phyloP scores from a whole-genome alignment of 2,113 vertebrate genomes.

The Trinectes maculatus region DNA sequence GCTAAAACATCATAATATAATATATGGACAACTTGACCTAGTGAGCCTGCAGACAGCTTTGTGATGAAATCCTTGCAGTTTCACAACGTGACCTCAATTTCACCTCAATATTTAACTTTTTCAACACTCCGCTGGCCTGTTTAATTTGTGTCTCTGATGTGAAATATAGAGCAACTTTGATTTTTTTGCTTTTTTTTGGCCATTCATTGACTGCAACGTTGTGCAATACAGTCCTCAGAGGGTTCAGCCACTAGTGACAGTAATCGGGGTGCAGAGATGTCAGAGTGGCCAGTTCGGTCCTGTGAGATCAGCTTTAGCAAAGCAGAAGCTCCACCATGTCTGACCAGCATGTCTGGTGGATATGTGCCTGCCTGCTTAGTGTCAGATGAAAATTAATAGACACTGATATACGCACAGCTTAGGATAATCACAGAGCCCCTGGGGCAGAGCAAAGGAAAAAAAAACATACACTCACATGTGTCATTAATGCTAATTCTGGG shows the following conservation, averaged over 20 bases:
- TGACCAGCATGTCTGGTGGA: slow-evolving; percentile 51
- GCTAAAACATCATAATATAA: no score
- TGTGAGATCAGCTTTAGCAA: slow-evolving; percentile 28
- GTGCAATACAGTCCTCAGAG: slow-evolving; percentile 4
- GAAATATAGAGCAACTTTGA: neutral
- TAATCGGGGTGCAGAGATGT: slow-evolving; percentile 11
- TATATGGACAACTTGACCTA: no score
- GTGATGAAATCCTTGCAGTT: neutral
- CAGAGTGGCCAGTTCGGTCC: slow-evolving; percentile 14
- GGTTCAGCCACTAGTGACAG: slow-evolving; percentile 18
- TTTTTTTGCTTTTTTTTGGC: neutral
- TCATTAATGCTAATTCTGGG: slow-evolving; percentile 75
- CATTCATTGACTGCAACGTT: neutral
- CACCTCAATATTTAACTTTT: neutral
- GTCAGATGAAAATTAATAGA: slow-evolving; percentile 75
- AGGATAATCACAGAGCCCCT: slow-evolving; percentile 67
- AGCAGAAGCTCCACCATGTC: slow-evolving; percentile 39
- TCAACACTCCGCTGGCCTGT: neutral
- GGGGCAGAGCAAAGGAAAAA: slow-evolving; percentile 46
- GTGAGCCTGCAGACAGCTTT: no score
- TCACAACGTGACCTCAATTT: slow-evolving; percentile 1
- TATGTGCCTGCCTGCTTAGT: slow-evolving; percentile 69
- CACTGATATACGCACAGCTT: slow-evolving; percentile 69
- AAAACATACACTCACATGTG: slow-evolving; percentile 73
- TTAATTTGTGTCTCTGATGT: neutral